phyloP scores from a whole-genome alignment of 1,140 invertebrate species.

The Gonatopus flavifemur region DNA sequence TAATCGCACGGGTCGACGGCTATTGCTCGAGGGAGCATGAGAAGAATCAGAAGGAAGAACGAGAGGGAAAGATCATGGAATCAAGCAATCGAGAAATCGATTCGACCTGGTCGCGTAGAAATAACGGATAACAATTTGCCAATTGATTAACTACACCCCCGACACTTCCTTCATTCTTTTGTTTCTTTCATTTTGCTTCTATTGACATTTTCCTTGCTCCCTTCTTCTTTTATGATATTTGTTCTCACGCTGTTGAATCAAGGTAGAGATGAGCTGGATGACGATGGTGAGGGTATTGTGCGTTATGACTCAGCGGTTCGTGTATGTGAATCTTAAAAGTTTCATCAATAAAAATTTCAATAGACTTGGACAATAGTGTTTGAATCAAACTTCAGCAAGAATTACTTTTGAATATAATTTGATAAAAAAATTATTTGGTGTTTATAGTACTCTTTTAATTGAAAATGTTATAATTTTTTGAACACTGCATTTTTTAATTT shows the following conservation, averaged over 20 bases:
- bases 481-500: too few relatives aligned
- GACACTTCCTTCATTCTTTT: conserved; percentile 1
- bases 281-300: too few relatives aligned
- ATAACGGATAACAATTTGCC: conserved; percentile 49
- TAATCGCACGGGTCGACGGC: conserved; percentile 24
- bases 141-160: conserved; percentile 44
- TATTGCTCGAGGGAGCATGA: conserved; percentile 17
- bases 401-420: too few relatives aligned
- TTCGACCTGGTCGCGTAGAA: conserved; percentile 26
- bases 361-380: too few relatives aligned
- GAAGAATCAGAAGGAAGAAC: neutral
- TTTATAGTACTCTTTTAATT: too few relatives aligned
- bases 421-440: too few relatives aligned
- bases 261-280: too few relatives aligned
- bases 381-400: too few relatives aligned
- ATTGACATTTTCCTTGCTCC: neutral
- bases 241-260: conserved; percentile 27
- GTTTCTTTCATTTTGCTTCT: conserved; percentile 1
- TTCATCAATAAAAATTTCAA: too few relatives aligned
- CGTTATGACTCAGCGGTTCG: too few relatives aligned
- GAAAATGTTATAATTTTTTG: too few relatives aligned
- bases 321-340: too few relatives aligned
- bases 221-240: conserved; percentile 1
- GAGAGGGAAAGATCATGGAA: conserved; percentile 14
- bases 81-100: conserved; percentile 25